These are phyloP conservation scores for Halichondria panicea DNA, from an alignment of 37 sponge, comb jelly and placozoan genomes.

Conservation along the genomic window DNA sequence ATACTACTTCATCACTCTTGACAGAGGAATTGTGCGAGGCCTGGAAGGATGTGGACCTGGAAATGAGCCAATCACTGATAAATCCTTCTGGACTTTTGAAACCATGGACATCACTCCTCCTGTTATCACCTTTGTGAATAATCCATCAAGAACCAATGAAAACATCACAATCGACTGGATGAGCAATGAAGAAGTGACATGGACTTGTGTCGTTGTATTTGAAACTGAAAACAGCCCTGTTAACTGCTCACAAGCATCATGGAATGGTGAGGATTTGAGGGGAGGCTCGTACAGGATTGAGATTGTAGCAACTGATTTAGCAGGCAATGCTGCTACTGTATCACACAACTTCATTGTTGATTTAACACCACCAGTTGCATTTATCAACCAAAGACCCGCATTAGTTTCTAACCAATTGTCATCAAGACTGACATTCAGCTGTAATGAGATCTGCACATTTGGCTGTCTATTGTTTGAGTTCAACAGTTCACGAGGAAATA, in stretches of 20 bases:
- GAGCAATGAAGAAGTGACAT: constrained; percentile 33
- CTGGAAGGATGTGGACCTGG: constrained; percentile 21
- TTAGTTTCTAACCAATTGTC: constrained; percentile 11
- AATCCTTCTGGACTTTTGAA: constrained; percentile 35
- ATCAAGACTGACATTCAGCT: neutral
- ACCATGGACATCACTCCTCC: constrained; percentile 37
- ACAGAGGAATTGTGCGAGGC: constrained; percentile 36
- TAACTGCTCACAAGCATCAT: constrained; percentile 34
- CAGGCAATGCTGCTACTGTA: constrained; percentile 23
- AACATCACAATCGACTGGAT: constrained; percentile 22
- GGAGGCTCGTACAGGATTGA: constrained; percentile 13
- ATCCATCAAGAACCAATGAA: constrained; percentile 13
- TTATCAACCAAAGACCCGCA: neutral
- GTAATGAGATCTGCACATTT: constrained; percentile 22
- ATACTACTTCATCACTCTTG: constrained; percentile 12
- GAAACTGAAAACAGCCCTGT: neutral
- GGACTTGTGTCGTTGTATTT: constrained; percentile 1
- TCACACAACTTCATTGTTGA: constrained; percentile 27
- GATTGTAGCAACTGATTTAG: constrained; percentile 22
- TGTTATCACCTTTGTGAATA: neutral
- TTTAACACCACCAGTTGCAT: constrained; percentile 24
- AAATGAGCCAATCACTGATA: constrained; percentile 33
- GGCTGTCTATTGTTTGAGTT: neutral
- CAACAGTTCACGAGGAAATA: neutral
- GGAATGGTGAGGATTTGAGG: constrained; percentile 20